Percentiles rank a stretch among this genome's conserved stretches.
Conservation (phyloP, 2,888 invertebrate genomes). For the Xylota segnis region DNA sequence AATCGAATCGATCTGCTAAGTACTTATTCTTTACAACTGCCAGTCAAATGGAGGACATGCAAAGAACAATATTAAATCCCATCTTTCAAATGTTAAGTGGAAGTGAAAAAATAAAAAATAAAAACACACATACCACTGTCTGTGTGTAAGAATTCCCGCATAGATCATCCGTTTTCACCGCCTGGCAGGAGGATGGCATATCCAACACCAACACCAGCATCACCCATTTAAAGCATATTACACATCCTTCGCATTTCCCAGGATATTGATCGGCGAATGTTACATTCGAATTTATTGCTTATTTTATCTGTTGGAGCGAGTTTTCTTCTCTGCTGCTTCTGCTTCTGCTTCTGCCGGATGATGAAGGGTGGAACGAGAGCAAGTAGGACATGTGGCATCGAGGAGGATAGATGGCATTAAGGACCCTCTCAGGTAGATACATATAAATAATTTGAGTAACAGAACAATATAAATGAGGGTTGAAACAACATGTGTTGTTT, state of each 20-base stretch:
- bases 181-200: conserved; percentile 27
- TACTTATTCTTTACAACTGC: conserved; percentile 60
- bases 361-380: conserved; percentile 2
- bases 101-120: conserved; percentile 41
- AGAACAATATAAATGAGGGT: conserved; percentile 61
- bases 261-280: conserved; percentile 73
- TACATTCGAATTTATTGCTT: conserved; percentile 74
- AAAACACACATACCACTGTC: background rate
- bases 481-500: conserved; percentile 53
- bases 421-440: conserved; percentile 64
- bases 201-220: conserved; percentile 17
- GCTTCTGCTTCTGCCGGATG: background rate
- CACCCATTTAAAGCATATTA: conserved; percentile 60
- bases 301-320: conserved; percentile 64
- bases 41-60: conserved; percentile 56
- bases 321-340: background rate
- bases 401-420: conserved; percentile 63
- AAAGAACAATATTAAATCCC: conserved; percentile 71
- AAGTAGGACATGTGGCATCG: conserved; percentile 59
- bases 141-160: conserved; percentile 31
- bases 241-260: conserved; percentile 68
- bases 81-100: conserved; percentile 70
- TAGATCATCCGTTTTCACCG: conserved; percentile 55
- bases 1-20: conserved; percentile 52
- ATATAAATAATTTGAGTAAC: conserved; percentile 64